Percentiles rank a stretch among this genome's conserved stretches.
Conservation (phyloP, 2,888 invertebrate species). For the Microplitis deprimator region DNA sequence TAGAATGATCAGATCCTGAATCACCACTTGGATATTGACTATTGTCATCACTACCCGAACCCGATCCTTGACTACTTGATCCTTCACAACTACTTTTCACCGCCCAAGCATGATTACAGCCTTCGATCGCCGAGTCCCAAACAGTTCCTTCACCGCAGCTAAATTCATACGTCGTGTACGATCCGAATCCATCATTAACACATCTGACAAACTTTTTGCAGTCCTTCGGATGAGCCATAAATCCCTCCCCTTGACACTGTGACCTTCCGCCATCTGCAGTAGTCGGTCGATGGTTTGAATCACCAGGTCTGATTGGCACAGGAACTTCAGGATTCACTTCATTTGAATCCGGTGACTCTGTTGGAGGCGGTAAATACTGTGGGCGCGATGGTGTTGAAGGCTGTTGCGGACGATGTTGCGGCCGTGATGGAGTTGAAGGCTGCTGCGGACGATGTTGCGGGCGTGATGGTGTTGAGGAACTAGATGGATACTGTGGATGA, state of each 20-base stretch:
- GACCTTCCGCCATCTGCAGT: background rate
- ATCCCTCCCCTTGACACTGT: constrained; percentile 69
- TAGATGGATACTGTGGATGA: constrained; percentile 6
- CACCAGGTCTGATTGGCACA: background rate
- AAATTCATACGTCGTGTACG: constrained; percentile 72
- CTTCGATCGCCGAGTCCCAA: constrained; percentile 75
- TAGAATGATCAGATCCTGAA: background rate
- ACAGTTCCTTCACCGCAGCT: constrained; percentile 75
- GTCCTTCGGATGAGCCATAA: constrained; percentile 69
- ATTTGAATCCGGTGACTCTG: constrained; percentile 19
- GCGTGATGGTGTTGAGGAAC: constrained; percentile 16
- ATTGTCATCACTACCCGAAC: constrained; percentile 46
- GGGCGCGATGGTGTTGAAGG: constrained; percentile 10
- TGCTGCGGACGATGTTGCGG: background rate
- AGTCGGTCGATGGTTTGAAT: constrained; percentile 11
- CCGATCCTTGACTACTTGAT: constrained; percentile 23
- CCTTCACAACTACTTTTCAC: constrained; percentile 50
- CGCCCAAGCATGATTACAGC: constrained; percentile 74
- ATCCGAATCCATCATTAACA: constrained; percentile 69
- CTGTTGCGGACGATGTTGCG: background rate
- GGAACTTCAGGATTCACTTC: constrained; percentile 18
- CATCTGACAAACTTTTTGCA: constrained; percentile 71
- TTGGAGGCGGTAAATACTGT: constrained; percentile 14
- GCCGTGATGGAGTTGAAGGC: constrained; percentile 8
- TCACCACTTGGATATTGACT: background rate